Base-by-base conservation (phyloP, 2,113 vertebrate species). In the Cichladusa arquata region DNA sequence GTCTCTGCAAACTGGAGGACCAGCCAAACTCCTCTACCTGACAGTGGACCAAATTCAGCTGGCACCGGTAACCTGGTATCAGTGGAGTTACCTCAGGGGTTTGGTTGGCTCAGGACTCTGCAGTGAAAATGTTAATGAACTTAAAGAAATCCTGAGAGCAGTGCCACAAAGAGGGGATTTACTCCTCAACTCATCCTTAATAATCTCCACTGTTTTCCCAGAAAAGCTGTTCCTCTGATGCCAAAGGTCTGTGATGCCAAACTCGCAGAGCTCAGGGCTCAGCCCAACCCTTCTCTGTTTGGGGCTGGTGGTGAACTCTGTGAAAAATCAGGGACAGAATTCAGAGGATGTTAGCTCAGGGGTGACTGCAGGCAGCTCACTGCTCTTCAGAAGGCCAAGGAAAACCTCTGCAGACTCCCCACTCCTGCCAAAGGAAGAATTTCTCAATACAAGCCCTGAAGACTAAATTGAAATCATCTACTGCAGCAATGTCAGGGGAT, bases 381-480 rank as follows among this genome's bases (percentile, higher is more conserved):
- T 54, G 88, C 42, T 95, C 67, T 31, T 72, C 67, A 58, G 56
- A 81, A 66, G 36, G 51, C 19, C 66, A 62, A 70, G 19, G 8
- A 87, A 92, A 95, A 61, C 25, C 31, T 79, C 83, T 42, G n/a
- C 0, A 89, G 57, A 56, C 20, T 65, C 36, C 40, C 4, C 8
- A 82, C 34, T 71, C 69, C 54, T 58, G 70, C 62, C 70, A 70
- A 87, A 42, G 61, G n/a, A 79, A 80, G 29, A 26, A 73, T 65
- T 94, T 87, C 81, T 85, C 70, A 87, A 54, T 26, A 58, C 3
- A 6, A 89, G 14, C 48, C 74, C n/a, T 47, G 62, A 85, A 94
- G 57, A 88, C 29, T 53, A 72, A 72, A 71, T 2, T 31, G 91
- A 92, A 94, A 94, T 67, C 45, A 42, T 72, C 56, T 58, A 18